Base-by-base conservation (phyloP, 92 coral and sea anemone genomes). In the Muricea muricata region DNA sequence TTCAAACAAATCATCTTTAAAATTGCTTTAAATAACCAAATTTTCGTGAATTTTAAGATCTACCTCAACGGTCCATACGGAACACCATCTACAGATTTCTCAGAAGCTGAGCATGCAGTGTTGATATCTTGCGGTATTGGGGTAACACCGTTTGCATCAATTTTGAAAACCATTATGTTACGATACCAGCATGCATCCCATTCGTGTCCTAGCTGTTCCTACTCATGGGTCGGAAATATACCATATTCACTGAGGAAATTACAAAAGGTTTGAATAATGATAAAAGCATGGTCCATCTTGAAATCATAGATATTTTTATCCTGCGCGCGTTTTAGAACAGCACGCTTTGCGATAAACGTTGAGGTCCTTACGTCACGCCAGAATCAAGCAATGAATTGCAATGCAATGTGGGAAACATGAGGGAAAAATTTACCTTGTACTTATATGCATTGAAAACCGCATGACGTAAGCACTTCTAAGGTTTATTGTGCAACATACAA, bases 81-180 rank as follows among this genome's bases (percentile, higher is more conserved):
- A 15, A 88, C 93, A 4, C 97, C 97, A 9, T 86, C 94, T 31
- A 75, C 80, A 35, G 80, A 75, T 13, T 85, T 93, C 75, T 50
- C 80, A 23, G 80, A 48, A 20, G 80, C 80, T 47, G 80, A 75
- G 39, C 80, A 75, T 31, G 80, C 80, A 13, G 85, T 93, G 84
- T 91, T 93, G 33, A 85, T 93, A 33, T 91, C 94, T 41, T 88
- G 97, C 13, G 97, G 97, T 0, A 93, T 93, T 40, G 97, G 94
- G 1, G 92, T 93, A 84, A 93, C 97, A 12, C 97, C 97, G 23
- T 87, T 93, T 92, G 94, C 90, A 82, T 93, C 97, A 71, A 93
- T 93, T 86, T 88, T 75, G 35, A 75, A 75, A 75, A 75, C 80
- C 14, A 75, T 75, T 8, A 75, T 75, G 80, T 15, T 75, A 57